Conservation (phyloP, 2,797 vertebrate species). For the Coilia nasus region DNA sequence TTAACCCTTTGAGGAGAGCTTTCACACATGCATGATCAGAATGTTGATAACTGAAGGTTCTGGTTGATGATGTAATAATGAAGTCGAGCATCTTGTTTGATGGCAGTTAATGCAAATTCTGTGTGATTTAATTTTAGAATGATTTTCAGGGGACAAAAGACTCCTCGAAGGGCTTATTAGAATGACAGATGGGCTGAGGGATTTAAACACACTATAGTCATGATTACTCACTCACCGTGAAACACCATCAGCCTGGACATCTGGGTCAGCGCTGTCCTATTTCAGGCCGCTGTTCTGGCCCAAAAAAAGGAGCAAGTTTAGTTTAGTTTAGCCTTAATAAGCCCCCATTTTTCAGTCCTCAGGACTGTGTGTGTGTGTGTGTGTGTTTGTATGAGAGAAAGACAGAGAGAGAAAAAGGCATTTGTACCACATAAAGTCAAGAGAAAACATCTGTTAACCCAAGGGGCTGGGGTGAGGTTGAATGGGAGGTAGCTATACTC, state of each 20-base stretch:
- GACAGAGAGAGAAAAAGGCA: background rate
- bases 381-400: constrained; percentile 10
- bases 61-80: too few species aligned
- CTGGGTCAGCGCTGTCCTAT: constrained; percentile 1
- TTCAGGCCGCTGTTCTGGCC: background rate
- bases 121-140: too few species aligned
- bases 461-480: background rate
- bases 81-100: too few species aligned
- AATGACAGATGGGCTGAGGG: background rate
- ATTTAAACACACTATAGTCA: background rate
- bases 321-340: constrained; percentile 26
- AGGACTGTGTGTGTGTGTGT: constrained; percentile 38
- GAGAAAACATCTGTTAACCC: constrained; percentile 13
- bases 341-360: constrained; percentile 5
- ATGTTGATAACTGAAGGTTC: too few species aligned
- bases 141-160: too few species aligned
- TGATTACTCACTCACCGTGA: constrained; percentile 17
- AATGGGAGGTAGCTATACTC: background rate
- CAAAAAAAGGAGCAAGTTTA: constrained; percentile 25
- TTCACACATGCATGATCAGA: too few species aligned
- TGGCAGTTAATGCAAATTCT: too few species aligned
- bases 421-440: background rate
- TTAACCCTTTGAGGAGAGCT: background rate
- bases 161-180: background rate
- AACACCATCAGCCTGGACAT: constrained; percentile 8